phyloP scores from a whole-genome alignment of 2,113 vertebrate genomes.

The Nothocercus nigrocapillus region DNA sequence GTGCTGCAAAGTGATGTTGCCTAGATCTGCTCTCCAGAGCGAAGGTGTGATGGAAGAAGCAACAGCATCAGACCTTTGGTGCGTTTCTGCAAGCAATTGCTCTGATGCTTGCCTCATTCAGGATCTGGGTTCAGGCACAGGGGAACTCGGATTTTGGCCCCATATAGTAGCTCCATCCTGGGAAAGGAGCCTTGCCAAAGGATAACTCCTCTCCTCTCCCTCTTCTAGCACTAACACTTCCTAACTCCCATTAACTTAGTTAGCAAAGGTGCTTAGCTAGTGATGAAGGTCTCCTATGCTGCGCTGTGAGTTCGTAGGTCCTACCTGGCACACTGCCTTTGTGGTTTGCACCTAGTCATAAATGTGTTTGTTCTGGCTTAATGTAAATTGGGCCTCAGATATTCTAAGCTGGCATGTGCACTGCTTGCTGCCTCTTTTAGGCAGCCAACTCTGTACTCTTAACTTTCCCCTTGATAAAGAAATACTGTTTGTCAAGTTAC shows the following conservation, averaged over 20 bases:
- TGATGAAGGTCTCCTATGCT: not conserved
- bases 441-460: not conserved
- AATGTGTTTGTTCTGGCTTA: not conserved
- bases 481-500: not conserved
- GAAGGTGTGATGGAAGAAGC: not conserved
- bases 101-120: not conserved
- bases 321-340: not conserved
- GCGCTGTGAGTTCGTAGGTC: not conserved
- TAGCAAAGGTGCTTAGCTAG: not conserved
- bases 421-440: not conserved
- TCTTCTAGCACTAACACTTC: not conserved
- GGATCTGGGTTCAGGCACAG: not conserved
- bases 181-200: not conserved
- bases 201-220: not conserved
- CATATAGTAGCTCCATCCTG: too few relatives aligned
- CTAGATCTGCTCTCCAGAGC: rapidly evolving
- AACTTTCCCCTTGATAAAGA: not conserved
- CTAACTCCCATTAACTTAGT: not conserved
- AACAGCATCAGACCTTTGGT: too few relatives aligned
- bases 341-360: not conserved
- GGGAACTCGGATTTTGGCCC: not conserved
- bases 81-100: too few relatives aligned
- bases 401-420: not conserved
- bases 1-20: not conserved
- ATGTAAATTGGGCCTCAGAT: not conserved